Conservation (phyloP, 1,140 invertebrate genomes). For the Tetramorium simillimum region DNA sequence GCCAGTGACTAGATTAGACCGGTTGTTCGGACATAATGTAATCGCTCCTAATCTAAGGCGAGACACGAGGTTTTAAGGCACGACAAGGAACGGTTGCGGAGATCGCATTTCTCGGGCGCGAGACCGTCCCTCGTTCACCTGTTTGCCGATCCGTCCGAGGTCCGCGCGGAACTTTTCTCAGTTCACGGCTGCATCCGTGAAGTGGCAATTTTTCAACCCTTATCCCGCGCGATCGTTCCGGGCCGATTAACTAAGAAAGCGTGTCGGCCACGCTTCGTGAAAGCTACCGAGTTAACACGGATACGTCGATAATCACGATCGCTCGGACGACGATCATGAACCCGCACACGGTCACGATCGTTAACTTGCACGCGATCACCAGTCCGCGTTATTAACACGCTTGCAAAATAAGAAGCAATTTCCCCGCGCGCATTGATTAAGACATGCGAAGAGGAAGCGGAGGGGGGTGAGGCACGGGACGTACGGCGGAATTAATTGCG, state of each 20-base stretch:
- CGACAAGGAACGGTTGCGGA: background rate
- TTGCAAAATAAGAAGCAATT: conserved; percentile 34
- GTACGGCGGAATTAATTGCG: conserved; percentile 16
- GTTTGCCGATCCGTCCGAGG: background rate
- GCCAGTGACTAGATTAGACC: conserved; percentile 15
- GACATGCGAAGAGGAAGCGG: conserved; percentile 16
- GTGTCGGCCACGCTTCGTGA: conserved; percentile 44
- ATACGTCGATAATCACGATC: conserved; percentile 48
- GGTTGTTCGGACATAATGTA: conserved; percentile 64
- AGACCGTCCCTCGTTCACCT: background rate
- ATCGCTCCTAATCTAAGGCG: conserved; percentile 69
- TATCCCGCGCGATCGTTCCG: conserved; percentile 8
- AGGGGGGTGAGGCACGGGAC: background rate
- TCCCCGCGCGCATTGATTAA: conserved; percentile 13
- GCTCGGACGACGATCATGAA: conserved; percentile 36
- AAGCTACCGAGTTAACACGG: conserved; percentile 39
- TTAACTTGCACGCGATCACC: conserved; percentile 40
- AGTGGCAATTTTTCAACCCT: conserved; percentile 1
- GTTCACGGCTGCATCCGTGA: background rate
- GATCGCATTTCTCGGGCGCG: background rate
- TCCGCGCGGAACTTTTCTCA: background rate
- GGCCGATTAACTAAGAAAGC: conserved; percentile 37
- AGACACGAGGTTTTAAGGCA: conserved; percentile 48
- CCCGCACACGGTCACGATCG: conserved; percentile 23
- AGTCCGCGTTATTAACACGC: conserved; percentile 31